A percentile compares a stretch with the other conserved stretches of the same genome.
phyloP scores from a whole-genome alignment of 2,888 invertebrate genomes.

The Chymomyza caudatula region DNA sequence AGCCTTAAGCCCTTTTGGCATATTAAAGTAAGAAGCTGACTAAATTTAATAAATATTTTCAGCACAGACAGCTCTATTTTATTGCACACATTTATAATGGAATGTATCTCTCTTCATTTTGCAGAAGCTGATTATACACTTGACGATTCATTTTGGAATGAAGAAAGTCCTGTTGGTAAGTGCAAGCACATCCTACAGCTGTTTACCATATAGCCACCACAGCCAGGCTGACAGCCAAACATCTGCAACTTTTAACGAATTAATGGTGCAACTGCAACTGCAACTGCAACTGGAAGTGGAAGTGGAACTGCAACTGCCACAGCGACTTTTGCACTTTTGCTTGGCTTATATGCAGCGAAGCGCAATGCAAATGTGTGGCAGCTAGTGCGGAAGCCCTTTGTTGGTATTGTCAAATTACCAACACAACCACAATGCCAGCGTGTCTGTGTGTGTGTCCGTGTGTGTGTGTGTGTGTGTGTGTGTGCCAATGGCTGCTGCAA shows the following conservation, averaged over 20 bases:
- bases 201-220: neutral
- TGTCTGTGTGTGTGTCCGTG: neutral
- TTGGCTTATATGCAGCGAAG: neutral
- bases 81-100: constrained; percentile 19
- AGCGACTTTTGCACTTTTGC: neutral
- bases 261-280: neutral
- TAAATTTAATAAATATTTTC: neutral
- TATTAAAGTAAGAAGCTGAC: neutral
- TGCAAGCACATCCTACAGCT: constrained; percentile 55
- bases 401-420: constrained; percentile 3
- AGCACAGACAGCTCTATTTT: neutral
- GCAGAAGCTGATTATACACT: constrained; percentile 94
- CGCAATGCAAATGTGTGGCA: neutral
- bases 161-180: constrained; percentile 94
- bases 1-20: neutral
- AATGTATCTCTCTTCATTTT: constrained; percentile 79
- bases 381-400: neutral
- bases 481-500: neutral
- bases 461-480: neutral
- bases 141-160: constrained; percentile 96
- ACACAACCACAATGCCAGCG: constrained; percentile 3
- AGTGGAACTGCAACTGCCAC: neutral
- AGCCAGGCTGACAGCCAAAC: neutral
- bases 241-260: neutral
- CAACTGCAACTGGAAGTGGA: neutral